Conservation (phyloP, 2,888 invertebrate genomes). For the Polydrusus cervinus region DNA sequence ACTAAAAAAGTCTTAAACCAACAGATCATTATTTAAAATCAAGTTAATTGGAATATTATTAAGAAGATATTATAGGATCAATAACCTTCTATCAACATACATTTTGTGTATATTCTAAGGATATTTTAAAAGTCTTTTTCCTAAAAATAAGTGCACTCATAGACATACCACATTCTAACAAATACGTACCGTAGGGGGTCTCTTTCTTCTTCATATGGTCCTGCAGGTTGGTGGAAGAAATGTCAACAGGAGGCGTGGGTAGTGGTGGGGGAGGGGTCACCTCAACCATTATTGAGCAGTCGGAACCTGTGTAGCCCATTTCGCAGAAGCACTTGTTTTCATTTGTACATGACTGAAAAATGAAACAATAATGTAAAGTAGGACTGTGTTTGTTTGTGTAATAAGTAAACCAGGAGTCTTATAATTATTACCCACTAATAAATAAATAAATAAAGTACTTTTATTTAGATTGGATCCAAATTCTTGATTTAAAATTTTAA, state of each 20-base stretch:
- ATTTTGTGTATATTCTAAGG: background rate
- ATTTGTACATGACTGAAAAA: constrained; percentile 90
- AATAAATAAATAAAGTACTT: too few relatives aligned
- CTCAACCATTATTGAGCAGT: constrained; percentile 87
- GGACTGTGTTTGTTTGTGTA: too few relatives aligned
- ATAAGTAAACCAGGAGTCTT: too few relatives aligned
- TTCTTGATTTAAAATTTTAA: too few relatives aligned
- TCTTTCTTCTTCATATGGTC: constrained; percentile 89
- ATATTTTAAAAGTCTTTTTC: background rate
- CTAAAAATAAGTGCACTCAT: background rate
- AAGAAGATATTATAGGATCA: too few relatives aligned
- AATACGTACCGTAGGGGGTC: constrained; percentile 92
- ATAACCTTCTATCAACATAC: too few relatives aligned
- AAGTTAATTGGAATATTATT: too few relatives aligned
- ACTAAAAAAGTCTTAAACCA: too few relatives aligned
- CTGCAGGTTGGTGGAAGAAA: constrained; percentile 70
- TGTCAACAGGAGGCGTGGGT: constrained; percentile 75
- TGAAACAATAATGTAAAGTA: background rate
- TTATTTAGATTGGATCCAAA: too few relatives aligned
- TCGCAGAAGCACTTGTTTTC: constrained; percentile 94
- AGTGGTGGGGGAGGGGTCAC: constrained; percentile 76
- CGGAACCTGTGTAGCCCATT: constrained; percentile 89
- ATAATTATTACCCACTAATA: too few relatives aligned
- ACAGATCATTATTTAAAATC: too few relatives aligned
- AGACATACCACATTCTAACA: constrained; percentile 6